A percentile compares a stretch with the other conserved stretches of the same genome.
Conservation (phyloP, 2,888 invertebrate species). For the Orthosia gothica region DNA sequence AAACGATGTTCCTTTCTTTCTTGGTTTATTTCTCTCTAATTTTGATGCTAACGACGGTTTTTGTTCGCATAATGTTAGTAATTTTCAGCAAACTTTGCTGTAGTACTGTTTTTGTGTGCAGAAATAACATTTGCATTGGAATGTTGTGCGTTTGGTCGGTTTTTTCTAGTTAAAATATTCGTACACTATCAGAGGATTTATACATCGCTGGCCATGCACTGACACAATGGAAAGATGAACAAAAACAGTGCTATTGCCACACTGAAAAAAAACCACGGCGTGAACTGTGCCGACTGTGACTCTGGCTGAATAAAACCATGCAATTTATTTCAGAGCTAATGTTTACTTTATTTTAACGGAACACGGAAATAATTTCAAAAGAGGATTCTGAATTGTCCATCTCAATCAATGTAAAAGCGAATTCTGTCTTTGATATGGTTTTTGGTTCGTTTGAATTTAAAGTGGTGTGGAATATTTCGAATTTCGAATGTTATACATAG, state of each 20-base stretch:
- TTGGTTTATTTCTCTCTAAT: conserved; percentile 38
- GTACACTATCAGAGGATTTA: conserved; percentile 86
- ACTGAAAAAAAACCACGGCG: conserved; percentile 72
- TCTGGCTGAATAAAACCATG: conserved; percentile 63
- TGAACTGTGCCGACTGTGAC: conserved; percentile 66
- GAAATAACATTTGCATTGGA: conserved; percentile 73
- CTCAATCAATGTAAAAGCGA: background rate
- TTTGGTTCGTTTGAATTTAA: conserved; percentile 29
- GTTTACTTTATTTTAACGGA: conserved; percentile 57
- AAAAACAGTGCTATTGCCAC: conserved; percentile 83
- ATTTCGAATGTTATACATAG: conserved; percentile 18
- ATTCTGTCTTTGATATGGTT: conserved; percentile 27
- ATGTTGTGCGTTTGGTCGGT: conserved; percentile 72
- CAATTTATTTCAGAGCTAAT: conserved; percentile 62
- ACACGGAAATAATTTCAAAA: conserved; percentile 16
- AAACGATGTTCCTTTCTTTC: conserved; percentile 41
- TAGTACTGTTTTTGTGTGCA: conserved; percentile 44
- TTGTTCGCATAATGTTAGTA: conserved; percentile 32
- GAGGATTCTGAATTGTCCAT: too few relatives aligned
- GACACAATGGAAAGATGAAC: conserved; percentile 86
- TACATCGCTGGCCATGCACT: conserved; percentile 84
- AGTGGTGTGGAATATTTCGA: conserved; percentile 11
- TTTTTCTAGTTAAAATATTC: conserved; percentile 84
- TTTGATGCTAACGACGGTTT: conserved; percentile 18
- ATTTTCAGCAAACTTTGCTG: conserved; percentile 20